phyloP scores from a whole-genome alignment of 2,113 vertebrate species.

The Zeus faber region DNA sequence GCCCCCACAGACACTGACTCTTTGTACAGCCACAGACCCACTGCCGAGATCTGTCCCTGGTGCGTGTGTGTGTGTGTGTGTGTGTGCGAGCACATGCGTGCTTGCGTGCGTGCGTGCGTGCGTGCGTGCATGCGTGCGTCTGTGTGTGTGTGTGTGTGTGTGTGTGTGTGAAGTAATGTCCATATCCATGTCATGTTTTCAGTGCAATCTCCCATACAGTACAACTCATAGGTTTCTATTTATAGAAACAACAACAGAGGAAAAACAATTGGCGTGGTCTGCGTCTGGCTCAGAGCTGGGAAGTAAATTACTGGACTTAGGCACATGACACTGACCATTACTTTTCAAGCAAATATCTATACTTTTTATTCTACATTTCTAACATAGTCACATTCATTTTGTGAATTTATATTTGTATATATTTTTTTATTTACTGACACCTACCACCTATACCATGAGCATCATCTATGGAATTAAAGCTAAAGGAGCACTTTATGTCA shows the following conservation, averaged over 20 bases:
- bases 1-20: constrained; percentile 67
- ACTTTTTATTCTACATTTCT: too few relatives aligned
- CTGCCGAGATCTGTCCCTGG: constrained; percentile 46
- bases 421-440: too few relatives aligned
- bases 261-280: not conserved
- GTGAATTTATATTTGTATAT: too few relatives aligned
- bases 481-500: too few relatives aligned
- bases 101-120: not conserved
- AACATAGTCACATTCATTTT: too few relatives aligned
- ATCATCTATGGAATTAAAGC: too few relatives aligned
- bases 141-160: constrained; percentile 12
- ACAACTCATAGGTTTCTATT: not conserved
- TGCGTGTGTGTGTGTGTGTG: not conserved
- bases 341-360: too few relatives aligned
- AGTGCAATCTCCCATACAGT: too few relatives aligned
- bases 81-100: constrained; percentile 5
- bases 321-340: too few relatives aligned
- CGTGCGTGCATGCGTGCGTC: constrained; percentile 13
- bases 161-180: constrained; percentile 35
- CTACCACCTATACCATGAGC: too few relatives aligned
- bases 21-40: constrained; percentile 47
- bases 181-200: constrained; percentile 32
- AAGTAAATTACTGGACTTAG: too few relatives aligned
- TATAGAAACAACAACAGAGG: not conserved
- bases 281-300: too few relatives aligned